These are phyloP conservation scores for Melanocharis versteri DNA, from an alignment of 2,113 vertebrate genomes.

Conservation along the genomic window DNA sequence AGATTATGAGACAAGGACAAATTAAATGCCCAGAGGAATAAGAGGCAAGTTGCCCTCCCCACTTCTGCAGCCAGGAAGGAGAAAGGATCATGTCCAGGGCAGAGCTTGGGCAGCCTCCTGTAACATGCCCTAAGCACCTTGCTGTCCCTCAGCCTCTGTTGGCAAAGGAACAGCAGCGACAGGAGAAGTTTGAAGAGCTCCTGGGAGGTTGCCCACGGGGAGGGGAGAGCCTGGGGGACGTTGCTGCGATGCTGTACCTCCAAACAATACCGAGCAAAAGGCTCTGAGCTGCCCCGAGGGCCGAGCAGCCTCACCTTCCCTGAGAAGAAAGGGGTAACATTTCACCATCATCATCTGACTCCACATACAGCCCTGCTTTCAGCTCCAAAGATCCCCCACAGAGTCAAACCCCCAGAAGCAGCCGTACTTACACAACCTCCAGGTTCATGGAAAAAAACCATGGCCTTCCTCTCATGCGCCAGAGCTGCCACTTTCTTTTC, in stretches of 20 bases:
- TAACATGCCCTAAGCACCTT: rapidly evolving
- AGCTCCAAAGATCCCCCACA: background rate
- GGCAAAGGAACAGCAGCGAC: background rate
- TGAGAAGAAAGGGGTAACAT: rapidly evolving
- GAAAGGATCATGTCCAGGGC: background rate
- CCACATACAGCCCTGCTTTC: rapidly evolving
- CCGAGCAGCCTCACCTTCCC: background rate
- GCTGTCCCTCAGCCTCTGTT: background rate
- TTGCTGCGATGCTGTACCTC: rapidly evolving
- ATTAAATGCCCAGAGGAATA: background rate
- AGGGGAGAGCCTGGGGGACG: background rate
- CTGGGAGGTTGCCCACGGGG: rapidly evolving
- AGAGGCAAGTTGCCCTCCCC: background rate
- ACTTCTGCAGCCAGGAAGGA: background rate
- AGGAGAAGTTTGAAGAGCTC: background rate
- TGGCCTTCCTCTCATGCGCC: rapidly evolving
- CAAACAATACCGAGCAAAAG: background rate
- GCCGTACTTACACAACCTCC: background rate
- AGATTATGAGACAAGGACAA: background rate
- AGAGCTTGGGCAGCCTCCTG: background rate
- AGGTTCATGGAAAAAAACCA: background rate
- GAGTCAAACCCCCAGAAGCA: background rate
- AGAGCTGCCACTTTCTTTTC: background rate
- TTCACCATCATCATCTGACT: background rate
- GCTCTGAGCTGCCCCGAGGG: background rate